Evolutionary conservation across 2,888 invertebrate species (phyloP).

Genomic region (Phorcus lineatus): DNA sequence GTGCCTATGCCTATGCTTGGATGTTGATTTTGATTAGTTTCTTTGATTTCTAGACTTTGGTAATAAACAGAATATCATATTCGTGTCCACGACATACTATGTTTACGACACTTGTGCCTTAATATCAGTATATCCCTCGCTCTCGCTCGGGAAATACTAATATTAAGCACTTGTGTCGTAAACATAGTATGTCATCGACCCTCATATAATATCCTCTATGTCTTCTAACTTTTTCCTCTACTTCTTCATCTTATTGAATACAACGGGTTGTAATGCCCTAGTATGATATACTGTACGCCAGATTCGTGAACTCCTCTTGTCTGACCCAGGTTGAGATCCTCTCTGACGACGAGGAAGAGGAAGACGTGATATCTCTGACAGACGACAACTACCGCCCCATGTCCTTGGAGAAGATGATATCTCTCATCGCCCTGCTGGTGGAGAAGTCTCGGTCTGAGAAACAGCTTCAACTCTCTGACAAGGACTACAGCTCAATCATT

Average conservation of each 20-base stretch:
- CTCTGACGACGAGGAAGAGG: conserved; percentile 83
- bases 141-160: too few species aligned
- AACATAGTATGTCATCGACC: too few species aligned
- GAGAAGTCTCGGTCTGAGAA: conserved; percentile 89
- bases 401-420: conserved; percentile 96
- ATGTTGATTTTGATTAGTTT: too few species aligned
- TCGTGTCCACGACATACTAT: too few species aligned
- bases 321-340: conserved; percentile 79
- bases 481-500: conserved; percentile 88
- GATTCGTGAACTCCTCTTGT: neutral
- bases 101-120: too few species aligned
- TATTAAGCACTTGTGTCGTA: too few species aligned
- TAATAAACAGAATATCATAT: too few species aligned
- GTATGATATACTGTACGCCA: neutral
- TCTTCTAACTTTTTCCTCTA: neutral
- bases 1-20: too few species aligned
- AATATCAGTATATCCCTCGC: too few species aligned
- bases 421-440: conserved; percentile 89
- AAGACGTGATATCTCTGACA: conserved; percentile 80
- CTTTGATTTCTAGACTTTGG: too few species aligned
- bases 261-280: neutral
- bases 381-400: conserved; percentile 89
- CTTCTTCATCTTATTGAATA: neutral
- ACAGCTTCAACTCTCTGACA: conserved; percentile 83
- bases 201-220: too few species aligned